Evolutionary conservation across 92 coral and sea anemone species (phyloP).

Genomic region (Meandrina meandrites): DNA sequence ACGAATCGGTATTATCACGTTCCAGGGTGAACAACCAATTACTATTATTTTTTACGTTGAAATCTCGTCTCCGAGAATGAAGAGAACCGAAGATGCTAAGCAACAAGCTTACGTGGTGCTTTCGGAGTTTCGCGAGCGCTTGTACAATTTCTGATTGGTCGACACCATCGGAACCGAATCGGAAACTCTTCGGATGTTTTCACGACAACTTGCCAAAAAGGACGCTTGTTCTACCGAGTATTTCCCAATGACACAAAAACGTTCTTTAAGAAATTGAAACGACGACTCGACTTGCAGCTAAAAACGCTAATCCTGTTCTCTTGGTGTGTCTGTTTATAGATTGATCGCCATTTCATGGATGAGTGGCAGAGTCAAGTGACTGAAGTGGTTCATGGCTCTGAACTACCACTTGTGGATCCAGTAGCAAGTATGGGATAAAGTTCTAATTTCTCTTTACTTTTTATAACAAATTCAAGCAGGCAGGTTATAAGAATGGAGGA

Average conservation of each 20-base stretch:
- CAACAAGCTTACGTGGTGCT: neutral
- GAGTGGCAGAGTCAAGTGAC: slow-evolving; percentile 63
- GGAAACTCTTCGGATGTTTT: neutral
- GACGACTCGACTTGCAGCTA: neutral
- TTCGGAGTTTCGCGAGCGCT: neutral
- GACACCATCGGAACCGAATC: neutral
- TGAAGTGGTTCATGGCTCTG: slow-evolving; percentile 61
- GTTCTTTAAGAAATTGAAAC: too few species aligned
- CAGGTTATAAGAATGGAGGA: neutral
- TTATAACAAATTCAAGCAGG: neutral
- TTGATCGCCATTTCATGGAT: slow-evolving; percentile 65
- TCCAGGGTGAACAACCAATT: neutral
- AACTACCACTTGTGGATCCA: slow-evolving; percentile 86
- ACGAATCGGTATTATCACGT: neutral
- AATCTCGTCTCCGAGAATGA: neutral
- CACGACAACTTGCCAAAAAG: too few species aligned
- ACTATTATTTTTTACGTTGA: neutral
- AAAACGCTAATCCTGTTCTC: neutral
- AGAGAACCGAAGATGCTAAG: neutral
- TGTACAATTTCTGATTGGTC: neutral
- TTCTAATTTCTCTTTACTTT: neutral
- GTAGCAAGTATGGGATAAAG: slow-evolving; percentile 67
- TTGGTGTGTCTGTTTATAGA: slow-evolving; percentile 35
- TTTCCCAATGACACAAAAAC: too few species aligned
- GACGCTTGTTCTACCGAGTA: neutral